phyloP scores from a whole-genome alignment of 2,113 vertebrate species.

The Columbina picui region DNA sequence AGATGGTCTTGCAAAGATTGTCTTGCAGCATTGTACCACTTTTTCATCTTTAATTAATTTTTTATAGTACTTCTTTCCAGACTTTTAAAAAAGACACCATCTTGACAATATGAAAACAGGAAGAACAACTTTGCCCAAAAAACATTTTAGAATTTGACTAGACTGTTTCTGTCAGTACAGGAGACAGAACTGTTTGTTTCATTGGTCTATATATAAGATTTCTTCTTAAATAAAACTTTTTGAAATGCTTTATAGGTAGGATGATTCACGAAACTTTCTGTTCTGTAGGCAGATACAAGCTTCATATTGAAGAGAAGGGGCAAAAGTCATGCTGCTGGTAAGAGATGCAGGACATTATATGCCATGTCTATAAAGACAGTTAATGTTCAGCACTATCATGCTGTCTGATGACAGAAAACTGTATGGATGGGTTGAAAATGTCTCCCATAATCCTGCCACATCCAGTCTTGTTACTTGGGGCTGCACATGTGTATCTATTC shows the following conservation, averaged over 20 bases:
- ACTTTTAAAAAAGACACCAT: background rate
- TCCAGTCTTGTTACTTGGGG: background rate
- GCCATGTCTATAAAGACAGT: background rate
- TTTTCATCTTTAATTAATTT: background rate
- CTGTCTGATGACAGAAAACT: background rate
- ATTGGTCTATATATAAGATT: background rate
- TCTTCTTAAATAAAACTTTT: background rate
- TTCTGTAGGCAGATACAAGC: background rate
- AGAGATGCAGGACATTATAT: background rate
- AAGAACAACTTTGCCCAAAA: background rate
- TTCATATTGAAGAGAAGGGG: fast-evolving
- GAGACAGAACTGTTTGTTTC: background rate
- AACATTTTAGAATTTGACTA: background rate
- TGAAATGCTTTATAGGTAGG: background rate
- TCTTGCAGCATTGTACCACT: background rate
- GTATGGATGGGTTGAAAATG: background rate
- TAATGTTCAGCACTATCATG: background rate
- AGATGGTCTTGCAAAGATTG: background rate
- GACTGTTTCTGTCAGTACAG: background rate
- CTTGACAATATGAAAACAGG: background rate
- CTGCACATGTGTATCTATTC: background rate
- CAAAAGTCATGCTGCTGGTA: background rate
- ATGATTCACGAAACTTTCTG: background rate
- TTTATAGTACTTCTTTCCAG: background rate
- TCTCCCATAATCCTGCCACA: background rate